phyloP scores from a whole-genome alignment of 1,140 invertebrate species.

The Onthophagus taurus region DNA sequence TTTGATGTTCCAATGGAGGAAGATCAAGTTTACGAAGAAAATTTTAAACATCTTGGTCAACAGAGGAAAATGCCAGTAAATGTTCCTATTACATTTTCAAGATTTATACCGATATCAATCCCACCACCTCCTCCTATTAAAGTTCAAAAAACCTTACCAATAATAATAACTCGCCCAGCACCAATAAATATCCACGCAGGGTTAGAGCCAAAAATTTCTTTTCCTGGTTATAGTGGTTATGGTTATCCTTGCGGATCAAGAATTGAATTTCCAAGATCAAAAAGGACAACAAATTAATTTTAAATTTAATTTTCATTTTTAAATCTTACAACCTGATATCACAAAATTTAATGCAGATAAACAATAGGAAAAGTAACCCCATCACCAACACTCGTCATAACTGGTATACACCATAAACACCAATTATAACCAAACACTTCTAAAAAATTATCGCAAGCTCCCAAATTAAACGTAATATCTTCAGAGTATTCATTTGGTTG shows the following conservation, averaged over 20 bases:
- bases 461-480: constrained; percentile 5
- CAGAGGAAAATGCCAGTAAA: too few species aligned
- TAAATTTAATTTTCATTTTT: neutral
- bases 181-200: too few species aligned
- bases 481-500: neutral
- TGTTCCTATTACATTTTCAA: too few species aligned
- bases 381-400: neutral
- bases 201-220: too few species aligned
- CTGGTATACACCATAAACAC: constrained; percentile 6
- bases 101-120: too few species aligned
- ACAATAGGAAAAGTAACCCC: constrained; percentile 5
- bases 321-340: neutral
- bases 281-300: neutral
- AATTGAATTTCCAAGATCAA: neutral
- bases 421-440: constrained; percentile 11
- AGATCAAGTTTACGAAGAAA: too few species aligned
- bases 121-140: too few species aligned
- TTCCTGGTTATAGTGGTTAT: neutral
- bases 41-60: too few species aligned
- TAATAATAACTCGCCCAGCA: too few species aligned
- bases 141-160: too few species aligned
- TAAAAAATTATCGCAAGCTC: constrained; percentile 1
- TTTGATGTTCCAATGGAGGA: constrained; percentile 3
- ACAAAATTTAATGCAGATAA: neutral
- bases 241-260: neutral